Percentiles rank a stretch among this genome's conserved stretches.
Conservation (phyloP, 2,888 invertebrate genomes). For the Proisotoma minuta region DNA sequence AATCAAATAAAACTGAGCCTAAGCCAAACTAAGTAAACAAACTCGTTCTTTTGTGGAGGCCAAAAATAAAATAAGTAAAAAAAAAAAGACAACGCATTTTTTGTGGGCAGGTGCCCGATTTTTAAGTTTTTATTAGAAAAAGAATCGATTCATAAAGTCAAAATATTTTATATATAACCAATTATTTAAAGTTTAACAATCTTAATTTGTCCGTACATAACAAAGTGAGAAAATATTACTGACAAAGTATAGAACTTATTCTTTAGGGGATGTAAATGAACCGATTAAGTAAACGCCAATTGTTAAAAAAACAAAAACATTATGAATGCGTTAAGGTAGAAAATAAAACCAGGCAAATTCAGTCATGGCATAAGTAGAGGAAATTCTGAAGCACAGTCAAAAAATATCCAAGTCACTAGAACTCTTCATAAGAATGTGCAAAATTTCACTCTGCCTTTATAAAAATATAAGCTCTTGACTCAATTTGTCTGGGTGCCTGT, state of each 20-base stretch:
- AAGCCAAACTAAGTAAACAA: too few species aligned
- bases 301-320: background rate
- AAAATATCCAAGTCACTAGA: background rate
- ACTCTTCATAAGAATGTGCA: background rate
- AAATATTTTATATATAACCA: background rate
- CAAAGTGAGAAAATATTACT: slow-evolving; percentile 5
- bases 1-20: too few species aligned
- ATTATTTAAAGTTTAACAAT: background rate
- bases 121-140: background rate
- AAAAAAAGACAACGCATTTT: background rate
- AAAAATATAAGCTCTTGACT: background rate
- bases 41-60: too few species aligned
- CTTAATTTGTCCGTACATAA: background rate
- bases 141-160: too few species aligned
- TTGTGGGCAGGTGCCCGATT: slow-evolving; percentile 2
- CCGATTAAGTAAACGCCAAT: background rate
- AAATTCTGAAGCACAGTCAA: background rate
- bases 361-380: background rate
- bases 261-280: background rate
- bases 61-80: background rate
- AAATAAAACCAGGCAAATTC: background rate
- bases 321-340: background rate
- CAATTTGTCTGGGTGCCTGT: background rate
- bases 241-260: too few species aligned
- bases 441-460: background rate